Conservation (phyloP, 2,888 invertebrate genomes). For the Ectemnius cavifrons region DNA sequence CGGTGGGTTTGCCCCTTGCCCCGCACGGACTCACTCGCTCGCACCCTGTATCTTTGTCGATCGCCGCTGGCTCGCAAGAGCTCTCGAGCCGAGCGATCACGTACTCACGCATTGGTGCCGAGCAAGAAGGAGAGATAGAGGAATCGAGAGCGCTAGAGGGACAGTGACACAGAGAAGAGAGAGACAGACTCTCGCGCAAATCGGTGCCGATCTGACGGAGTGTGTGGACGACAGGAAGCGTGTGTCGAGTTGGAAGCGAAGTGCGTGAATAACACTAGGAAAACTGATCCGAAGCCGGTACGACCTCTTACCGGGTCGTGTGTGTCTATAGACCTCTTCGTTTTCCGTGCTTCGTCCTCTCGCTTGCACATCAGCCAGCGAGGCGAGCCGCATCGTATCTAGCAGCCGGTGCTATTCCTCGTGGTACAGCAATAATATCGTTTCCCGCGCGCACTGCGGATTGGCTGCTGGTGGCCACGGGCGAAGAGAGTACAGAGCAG, state of each 20-base stretch:
- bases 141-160: neutral
- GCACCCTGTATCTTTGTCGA: slow-evolving; percentile 1
- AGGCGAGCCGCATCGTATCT: slow-evolving; percentile 18
- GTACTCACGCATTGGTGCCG: neutral
- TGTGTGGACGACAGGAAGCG: no score
- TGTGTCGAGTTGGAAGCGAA: neutral
- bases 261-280: slow-evolving; percentile 33
- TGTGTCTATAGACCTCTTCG: slow-evolving; percentile 29
- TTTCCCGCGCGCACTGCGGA: slow-evolving; percentile 73
- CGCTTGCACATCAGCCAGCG: neutral
- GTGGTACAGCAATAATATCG: slow-evolving; percentile 73
- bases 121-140: neutral
- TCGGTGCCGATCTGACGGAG: neutral
- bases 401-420: slow-evolving; percentile 57
- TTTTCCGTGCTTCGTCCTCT: slow-evolving; percentile 37
- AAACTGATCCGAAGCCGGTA: slow-evolving; percentile 38
- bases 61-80: neutral
- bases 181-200: neutral
- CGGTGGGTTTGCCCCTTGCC: neutral
- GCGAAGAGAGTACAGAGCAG: slow-evolving; percentile 38
- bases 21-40: neutral
- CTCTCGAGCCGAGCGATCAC: neutral
- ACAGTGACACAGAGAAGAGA: neutral
- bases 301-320: slow-evolving; percentile 29
- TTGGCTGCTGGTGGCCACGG: slow-evolving; percentile 61